phyloP scores from a whole-genome alignment of 2,888 invertebrate species.

The Polydrusus cervinus region DNA sequence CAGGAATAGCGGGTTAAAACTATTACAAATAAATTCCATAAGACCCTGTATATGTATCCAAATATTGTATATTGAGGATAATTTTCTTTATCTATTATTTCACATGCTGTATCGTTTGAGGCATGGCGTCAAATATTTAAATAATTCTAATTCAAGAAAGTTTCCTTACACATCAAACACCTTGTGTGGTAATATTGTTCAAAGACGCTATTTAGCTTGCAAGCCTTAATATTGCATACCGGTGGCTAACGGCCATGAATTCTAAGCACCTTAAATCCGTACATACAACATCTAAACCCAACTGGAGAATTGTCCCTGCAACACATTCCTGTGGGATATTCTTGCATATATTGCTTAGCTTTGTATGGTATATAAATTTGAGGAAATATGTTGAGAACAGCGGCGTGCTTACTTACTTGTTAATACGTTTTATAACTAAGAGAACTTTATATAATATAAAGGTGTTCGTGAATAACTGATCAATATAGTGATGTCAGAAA shows the following conservation, averaged over 20 bases:
- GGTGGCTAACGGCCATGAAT: slow-evolving; percentile 44
- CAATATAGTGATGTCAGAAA: too few relatives aligned
- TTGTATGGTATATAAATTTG: slow-evolving; percentile 28
- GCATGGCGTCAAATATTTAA: slow-evolving; percentile 17
- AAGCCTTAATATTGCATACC: slow-evolving; percentile 42
- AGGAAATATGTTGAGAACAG: background rate
- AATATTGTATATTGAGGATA: too few relatives aligned
- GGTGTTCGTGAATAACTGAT: too few relatives aligned
- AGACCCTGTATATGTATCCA: too few relatives aligned
- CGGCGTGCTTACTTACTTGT: background rate
- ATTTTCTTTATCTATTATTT: too few relatives aligned
- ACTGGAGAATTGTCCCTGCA: slow-evolving; percentile 47
- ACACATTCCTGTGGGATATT: slow-evolving; percentile 50
- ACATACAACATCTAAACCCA: slow-evolving; percentile 34
- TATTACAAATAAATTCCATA: too few relatives aligned
- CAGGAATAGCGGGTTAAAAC: too few relatives aligned
- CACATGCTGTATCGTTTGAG: too few relatives aligned
- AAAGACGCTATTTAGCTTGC: slow-evolving; percentile 28
- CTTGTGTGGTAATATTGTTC: slow-evolving; percentile 21
- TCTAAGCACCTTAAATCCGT: slow-evolving; percentile 51
- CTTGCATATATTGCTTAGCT: slow-evolving; percentile 39
- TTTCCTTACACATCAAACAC: slow-evolving; percentile 43
- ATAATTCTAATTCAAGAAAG: slow-evolving; percentile 32
- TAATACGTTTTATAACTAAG: too few relatives aligned
- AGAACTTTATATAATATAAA: too few relatives aligned